Evolutionary conservation across 1,140 invertebrate genomes (phyloP), one percentile per base, ranked within the genome.

Genomic region (Mycetomoellerius zeteki): DNA sequence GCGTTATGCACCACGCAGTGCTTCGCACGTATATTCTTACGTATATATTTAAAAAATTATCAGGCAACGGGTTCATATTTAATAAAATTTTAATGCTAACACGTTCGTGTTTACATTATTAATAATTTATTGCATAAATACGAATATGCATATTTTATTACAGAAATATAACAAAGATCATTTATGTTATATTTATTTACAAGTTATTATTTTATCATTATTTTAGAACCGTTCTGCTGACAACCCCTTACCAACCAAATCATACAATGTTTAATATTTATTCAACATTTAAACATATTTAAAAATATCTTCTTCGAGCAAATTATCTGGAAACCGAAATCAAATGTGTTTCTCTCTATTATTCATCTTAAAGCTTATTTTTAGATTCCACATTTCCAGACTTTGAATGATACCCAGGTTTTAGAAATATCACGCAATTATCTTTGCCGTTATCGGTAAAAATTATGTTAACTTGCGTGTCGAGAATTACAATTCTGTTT

Each of bases 401-500:
- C 19, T 67, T 67, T 2, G n/a, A 37, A 12, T 43, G 43, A 37
- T 37, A 8, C 0, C 7, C n/a, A 3, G 47, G 12, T 0, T 3
- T 8, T 52, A 19, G 24, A 10, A 81, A 37, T 21, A 10, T n/a
- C 14, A 65, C 27, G 69, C 91, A 86, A 37, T 89, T 91, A n/a
- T 93, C 91, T 0, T 69, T 56, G 14, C 72, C 85, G 60, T 67
- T 43, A 58, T 91, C 87, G 64, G 88, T 82, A 5, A 89, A 73
- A 52, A 92, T 24, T 24, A 89, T 77, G 80, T 88, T 93, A 0
- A 89, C 69, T 50, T 90, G 58, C 60, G 73, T 62, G 50, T 92
- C 58, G 8, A 27, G 81, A 65, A 88, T 50, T 91, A 94, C 93
- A 2, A 93, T 12, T 86, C 95, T 84, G 80, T 95, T 92, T 30